phyloP scores from a whole-genome alignment of 2,888 invertebrate species.

The Campaea margaritaria region DNA sequence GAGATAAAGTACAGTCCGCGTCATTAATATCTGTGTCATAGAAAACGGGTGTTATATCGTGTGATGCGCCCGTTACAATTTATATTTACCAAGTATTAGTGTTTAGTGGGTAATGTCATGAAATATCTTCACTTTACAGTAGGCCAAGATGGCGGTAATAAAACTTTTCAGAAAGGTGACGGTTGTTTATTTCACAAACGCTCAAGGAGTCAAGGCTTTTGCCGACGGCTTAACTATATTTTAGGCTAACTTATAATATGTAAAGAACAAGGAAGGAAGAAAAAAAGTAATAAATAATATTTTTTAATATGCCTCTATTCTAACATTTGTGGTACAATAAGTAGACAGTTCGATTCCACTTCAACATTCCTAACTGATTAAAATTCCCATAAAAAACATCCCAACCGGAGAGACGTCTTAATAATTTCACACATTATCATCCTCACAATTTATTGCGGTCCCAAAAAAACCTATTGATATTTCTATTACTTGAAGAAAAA shows the following conservation, averaged over 20 bases:
- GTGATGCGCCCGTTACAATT: neutral
- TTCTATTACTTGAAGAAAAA: conserved; percentile 67
- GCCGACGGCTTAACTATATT: too few relatives aligned
- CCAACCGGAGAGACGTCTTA: conserved; percentile 36
- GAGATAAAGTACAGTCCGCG: too few relatives aligned
- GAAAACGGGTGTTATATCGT: neutral
- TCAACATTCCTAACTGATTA: conserved; percentile 29
- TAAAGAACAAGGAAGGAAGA: too few relatives aligned
- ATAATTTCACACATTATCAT: conserved; percentile 65
- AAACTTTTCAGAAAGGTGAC: too few relatives aligned
- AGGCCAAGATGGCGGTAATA: too few relatives aligned
- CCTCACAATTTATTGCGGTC: conserved; percentile 57
- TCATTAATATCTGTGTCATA: too few relatives aligned
- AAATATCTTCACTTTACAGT: too few relatives aligned
- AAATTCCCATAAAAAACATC: conserved; percentile 35
- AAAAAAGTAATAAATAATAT: conserved; percentile 3
- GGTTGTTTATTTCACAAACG: too few relatives aligned
- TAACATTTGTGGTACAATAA: conserved; percentile 14
- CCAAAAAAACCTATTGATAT: conserved; percentile 69
- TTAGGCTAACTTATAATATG: too few relatives aligned
- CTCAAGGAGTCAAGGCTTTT: too few relatives aligned
- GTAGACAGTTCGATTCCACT: conserved; percentile 14
- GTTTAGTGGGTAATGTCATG: too few relatives aligned
- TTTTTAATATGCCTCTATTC: conserved; percentile 2
- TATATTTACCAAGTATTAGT: neutral